Conservation (phyloP, 2,888 invertebrate genomes). For the Brachypalpus laphriformis region DNA sequence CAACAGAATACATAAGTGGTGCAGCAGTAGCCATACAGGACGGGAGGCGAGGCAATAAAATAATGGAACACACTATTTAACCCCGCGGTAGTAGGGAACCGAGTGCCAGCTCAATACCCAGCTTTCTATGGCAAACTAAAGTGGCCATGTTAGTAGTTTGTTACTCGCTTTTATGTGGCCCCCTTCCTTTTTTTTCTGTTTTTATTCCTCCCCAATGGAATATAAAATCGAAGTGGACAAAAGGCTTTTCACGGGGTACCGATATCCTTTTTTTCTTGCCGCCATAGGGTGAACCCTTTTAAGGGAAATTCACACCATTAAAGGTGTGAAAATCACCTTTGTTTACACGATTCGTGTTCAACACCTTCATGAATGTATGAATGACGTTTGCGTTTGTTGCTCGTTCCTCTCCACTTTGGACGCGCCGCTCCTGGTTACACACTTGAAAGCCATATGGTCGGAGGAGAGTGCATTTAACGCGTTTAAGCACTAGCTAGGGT, state of each 20-base stretch:
- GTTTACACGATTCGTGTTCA: constrained; percentile 65
- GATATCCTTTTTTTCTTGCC: neutral
- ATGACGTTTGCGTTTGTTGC: constrained; percentile 39
- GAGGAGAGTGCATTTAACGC: constrained; percentile 40
- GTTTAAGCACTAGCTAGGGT: constrained; percentile 16
- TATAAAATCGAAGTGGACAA: constrained; percentile 57
- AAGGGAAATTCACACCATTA: constrained; percentile 59
- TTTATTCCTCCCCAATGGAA: constrained; percentile 17
- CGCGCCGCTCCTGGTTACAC: constrained; percentile 32
- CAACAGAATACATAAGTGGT: constrained; percentile 63
- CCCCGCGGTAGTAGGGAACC: neutral
- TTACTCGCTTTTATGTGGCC: constrained; percentile 7
- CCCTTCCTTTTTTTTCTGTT: neutral
- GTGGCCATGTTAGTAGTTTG: constrained; percentile 58
- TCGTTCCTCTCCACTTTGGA: constrained; percentile 23
- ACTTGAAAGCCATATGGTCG: constrained; percentile 55
- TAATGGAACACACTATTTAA: constrained; percentile 71
- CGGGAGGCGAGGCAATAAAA: constrained; percentile 58
- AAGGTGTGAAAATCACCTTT: constrained; percentile 72
- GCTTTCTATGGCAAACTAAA: constrained; percentile 29
- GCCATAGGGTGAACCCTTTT: constrained; percentile 35
- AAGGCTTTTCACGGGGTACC: constrained; percentile 4
- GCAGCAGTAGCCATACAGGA: constrained; percentile 19
- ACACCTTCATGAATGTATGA: constrained; percentile 59
- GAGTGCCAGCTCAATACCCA: constrained; percentile 5